Evolutionary conservation across 2,797 vertebrate species (phyloP).

Genomic region (Typhlichthys eigenmanni): DNA sequence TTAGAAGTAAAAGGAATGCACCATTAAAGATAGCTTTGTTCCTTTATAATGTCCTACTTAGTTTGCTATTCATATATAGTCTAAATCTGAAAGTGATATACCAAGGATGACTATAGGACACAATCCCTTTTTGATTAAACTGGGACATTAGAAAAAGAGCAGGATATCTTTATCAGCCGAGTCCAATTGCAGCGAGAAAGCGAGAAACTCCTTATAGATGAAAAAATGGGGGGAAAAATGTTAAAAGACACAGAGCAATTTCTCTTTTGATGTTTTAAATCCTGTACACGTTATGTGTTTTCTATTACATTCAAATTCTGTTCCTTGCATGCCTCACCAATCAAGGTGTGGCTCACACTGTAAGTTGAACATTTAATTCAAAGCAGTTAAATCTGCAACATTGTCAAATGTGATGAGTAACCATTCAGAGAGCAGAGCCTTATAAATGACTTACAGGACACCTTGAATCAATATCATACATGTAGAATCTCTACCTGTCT

Average conservation of each 20-base stretch:
- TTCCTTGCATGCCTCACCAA: neutral
- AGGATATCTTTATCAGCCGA: conserved; percentile 16
- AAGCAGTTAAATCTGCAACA: too few species aligned
- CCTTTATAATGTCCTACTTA: too few species aligned
- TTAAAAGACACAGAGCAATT: conserved; percentile 17
- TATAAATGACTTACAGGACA: conserved; percentile 32
- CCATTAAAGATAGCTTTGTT: too few species aligned
- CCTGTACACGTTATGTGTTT: conserved; percentile 22
- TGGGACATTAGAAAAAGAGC: conserved; percentile 1
- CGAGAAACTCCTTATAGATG: conserved; percentile 1
- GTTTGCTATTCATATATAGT: too few species aligned
- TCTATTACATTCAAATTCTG: conserved; percentile 14
- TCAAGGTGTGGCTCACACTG: too few species aligned
- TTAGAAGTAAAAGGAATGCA: too few species aligned
- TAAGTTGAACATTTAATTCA: too few species aligned
- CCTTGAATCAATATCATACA: conserved; percentile 4
- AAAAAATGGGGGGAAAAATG: conserved; percentile 43
- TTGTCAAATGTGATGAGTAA: neutral
- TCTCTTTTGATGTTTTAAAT: conserved; percentile 31
- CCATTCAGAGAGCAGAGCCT: conserved; percentile 14
- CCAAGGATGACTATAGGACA: too few species aligned
- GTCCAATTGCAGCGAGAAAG: conserved; percentile 2
- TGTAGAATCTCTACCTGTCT: conserved; percentile 8
- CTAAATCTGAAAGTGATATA: too few species aligned
- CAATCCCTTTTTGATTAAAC: too few species aligned